These are phyloP conservation scores for Drosophila siamana DNA, from an alignment of 2,888 invertebrate genomes.

Conservation along the genomic window DNA sequence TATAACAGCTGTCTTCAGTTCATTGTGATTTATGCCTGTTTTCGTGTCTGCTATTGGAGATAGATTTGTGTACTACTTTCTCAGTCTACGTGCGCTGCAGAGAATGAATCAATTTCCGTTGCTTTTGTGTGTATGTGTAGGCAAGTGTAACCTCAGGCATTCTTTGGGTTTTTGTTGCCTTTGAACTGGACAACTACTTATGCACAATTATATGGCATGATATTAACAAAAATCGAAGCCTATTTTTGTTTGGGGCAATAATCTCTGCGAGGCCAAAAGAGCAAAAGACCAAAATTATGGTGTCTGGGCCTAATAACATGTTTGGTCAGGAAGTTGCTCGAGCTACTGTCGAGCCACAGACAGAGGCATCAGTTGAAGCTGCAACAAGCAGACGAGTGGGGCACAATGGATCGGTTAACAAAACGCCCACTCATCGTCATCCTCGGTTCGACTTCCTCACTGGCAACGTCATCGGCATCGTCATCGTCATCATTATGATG, in stretches of 20 bases:
- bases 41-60: too few relatives aligned
- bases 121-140: neutral
- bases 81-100: too few relatives aligned
- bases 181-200: conserved; percentile 8
- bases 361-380: conserved; percentile 17
- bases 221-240: conserved; percentile 50
- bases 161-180: neutral
- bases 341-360: conserved; percentile 53
- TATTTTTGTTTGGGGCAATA: conserved; percentile 50
- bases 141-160: neutral
- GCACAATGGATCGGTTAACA: conserved; percentile 53
- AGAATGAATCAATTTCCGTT: neutral
- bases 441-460: neutral
- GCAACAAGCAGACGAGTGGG: conserved; percentile 25
- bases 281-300: conserved; percentile 42
- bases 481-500: conserved; percentile 7
- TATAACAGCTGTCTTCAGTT: too few relatives aligned
- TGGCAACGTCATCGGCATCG: conserved; percentile 3
- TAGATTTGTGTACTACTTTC: too few relatives aligned
- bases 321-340: conserved; percentile 61
- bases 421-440: conserved; percentile 74
- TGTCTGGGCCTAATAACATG: conserved; percentile 63
- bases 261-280: conserved; percentile 32
- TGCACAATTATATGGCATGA: conserved; percentile 65
- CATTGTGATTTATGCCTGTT: too few relatives aligned